Evolutionary conservation across 2,888 invertebrate species (phyloP).

Genomic region (Alloscopus bannaensis): DNA sequence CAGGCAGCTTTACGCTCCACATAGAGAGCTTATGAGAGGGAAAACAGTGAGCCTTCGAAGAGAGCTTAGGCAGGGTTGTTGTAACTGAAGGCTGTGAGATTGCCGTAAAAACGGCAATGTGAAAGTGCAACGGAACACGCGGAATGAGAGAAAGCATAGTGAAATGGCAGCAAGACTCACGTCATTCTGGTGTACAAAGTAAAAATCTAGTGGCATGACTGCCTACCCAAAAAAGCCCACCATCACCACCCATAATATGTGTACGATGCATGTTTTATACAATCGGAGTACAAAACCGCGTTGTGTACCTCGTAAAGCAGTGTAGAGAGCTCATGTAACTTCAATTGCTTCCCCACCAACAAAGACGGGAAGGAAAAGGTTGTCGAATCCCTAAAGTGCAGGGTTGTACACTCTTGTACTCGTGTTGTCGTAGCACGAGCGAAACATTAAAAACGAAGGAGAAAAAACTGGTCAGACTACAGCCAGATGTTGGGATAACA

Average conservation of each 20-base stretch:
- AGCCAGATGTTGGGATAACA: constrained; percentile 13
- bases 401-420: not conserved
- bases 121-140: not conserved
- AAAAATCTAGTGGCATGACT: not conserved
- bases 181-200: not conserved
- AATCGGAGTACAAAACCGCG: constrained; percentile 7
- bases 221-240: not conserved
- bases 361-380: constrained; percentile 37
- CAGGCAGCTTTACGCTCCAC: no score
- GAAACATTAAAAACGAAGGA: not conserved
- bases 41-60: no score
- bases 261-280: no score
- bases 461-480: not conserved
- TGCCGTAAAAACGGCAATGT: no score
- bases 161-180: not conserved
- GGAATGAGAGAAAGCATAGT: not conserved
- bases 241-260: no score
- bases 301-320: constrained; percentile 12
- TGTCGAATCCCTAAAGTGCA: constrained; percentile 46
- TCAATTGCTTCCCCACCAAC: constrained; percentile 11
- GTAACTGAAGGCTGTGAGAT: no score
- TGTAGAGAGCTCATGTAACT: not conserved
- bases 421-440: not conserved
- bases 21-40: no score
- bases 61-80: no score